phyloP scores from a whole-genome alignment of 2,113 vertebrate species.

The Bufo bufo region DNA sequence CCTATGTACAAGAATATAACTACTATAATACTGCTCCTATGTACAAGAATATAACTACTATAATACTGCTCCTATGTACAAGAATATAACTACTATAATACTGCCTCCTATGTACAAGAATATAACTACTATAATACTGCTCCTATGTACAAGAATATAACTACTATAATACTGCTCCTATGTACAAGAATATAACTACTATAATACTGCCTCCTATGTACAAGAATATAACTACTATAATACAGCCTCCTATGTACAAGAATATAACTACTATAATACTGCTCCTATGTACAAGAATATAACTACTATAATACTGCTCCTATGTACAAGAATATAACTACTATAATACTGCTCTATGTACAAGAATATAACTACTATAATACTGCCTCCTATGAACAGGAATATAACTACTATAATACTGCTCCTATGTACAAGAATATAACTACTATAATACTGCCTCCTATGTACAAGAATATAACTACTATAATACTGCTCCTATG shows the following conservation, averaged over 20 bases:
- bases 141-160: too few species aligned
- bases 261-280: not conserved
- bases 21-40: not conserved
- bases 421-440: not conserved
- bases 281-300: not conserved
- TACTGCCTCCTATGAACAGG: not conserved
- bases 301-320: too few species aligned
- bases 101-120: too few species aligned
- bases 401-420: not conserved
- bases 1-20: not conserved
- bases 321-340: not conserved
- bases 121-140: too few species aligned
- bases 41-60: conserved; percentile 7
- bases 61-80: not conserved
- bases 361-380: conserved; percentile 2
- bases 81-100: too few species aligned
- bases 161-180: too few species aligned
- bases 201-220: too few species aligned
- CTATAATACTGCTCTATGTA: not conserved
- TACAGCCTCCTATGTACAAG: too few species aligned
- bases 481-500: too few species aligned
- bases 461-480: too few species aligned
- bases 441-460: not conserved
- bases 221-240: too few species aligned
- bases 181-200: too few species aligned